Base-by-base conservation (phyloP, 2,113 vertebrate species). In the Phycodurus eques region DNA sequence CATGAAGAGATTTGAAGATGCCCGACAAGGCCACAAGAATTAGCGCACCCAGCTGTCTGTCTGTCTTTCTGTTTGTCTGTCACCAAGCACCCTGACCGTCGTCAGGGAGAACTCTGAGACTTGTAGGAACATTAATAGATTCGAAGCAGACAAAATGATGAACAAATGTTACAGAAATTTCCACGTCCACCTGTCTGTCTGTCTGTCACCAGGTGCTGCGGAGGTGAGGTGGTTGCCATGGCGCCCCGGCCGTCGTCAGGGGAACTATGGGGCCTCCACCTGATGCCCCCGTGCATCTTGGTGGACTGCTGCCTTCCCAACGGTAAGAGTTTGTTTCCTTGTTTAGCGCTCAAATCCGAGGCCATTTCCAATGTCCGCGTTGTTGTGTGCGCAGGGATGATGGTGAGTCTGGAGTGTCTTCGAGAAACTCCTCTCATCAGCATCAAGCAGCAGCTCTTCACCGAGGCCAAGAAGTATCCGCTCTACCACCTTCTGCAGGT, bases 231-330 rank as follows among this genome's bases (percentile, higher is more conserved):
- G 57, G 75, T 78, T 76, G 69, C 70, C 83, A 94, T 94, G 93
- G 91, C 70, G 0, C 93, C 93, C n/a, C 85, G 92, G 20, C 93
- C 93, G 0, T 94, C 92, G 0, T 94, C 93, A 27, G 93, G 93
- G 59, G 93, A 94, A 70, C 80, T 94, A 74, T 94, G 93, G 93
- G 93, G 93, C 1, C 92, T 94, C 14, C 93, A 94, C 65, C 86
- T 94, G 75, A 94, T 94, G 93, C 93, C 92, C 78, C 93, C 93
- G 0, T 88, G 92, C 43, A 94, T 94, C 84, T 88, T 92, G 86
- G 93, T 94, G 85, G 93, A 94, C 78, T 94, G 93, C 81, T 93
- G 92, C 75, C 85, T 94, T 13, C 93, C 93, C 74, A 94, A 94
- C 1, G 92, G 93, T 87, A 75, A 1, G 35, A 4, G 4, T 20